Percentiles rank a stretch among this genome's conserved stretches.
Conservation (phyloP, 2,113 vertebrate species). For the Parotia lawesii region DNA sequence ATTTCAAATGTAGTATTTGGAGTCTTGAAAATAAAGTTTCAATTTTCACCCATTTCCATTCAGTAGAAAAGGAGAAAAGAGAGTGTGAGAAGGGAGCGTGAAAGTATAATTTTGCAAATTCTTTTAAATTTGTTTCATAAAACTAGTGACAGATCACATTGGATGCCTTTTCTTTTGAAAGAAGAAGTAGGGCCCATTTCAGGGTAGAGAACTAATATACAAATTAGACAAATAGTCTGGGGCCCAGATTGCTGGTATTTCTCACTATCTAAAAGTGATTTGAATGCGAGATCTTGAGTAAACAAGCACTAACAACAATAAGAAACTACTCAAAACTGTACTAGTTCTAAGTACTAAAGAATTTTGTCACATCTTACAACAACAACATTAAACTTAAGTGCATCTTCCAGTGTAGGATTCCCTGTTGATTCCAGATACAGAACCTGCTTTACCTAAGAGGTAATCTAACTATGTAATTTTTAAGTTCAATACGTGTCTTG, state of each 20-base stretch:
- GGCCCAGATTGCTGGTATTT: neutral
- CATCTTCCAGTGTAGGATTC: neutral
- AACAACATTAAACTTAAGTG: neutral
- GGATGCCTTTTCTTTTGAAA: neutral
- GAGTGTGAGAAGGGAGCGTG: rapidly evolving
- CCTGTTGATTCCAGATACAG: neutral
- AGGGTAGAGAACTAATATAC: neutral
- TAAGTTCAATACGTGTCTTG: neutral
- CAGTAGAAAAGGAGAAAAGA: neutral
- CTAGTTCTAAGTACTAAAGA: neutral
- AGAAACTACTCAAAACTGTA: neutral
- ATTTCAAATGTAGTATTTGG: neutral
- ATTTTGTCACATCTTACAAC: neutral
- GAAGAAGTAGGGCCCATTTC: no score
- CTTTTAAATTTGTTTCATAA: neutral
- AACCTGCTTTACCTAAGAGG: neutral
- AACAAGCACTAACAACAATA: neutral
- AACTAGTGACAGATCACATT: neutral
- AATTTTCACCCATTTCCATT: neutral
- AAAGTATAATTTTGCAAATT: neutral
- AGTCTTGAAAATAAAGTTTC: neutral
- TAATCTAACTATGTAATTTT: neutral
- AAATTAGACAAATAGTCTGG: neutral
- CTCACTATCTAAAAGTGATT: neutral
- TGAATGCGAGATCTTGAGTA: neutral